Base-by-base conservation (phyloP, 2,113 vertebrate species). In the Taxidea taxus region DNA sequence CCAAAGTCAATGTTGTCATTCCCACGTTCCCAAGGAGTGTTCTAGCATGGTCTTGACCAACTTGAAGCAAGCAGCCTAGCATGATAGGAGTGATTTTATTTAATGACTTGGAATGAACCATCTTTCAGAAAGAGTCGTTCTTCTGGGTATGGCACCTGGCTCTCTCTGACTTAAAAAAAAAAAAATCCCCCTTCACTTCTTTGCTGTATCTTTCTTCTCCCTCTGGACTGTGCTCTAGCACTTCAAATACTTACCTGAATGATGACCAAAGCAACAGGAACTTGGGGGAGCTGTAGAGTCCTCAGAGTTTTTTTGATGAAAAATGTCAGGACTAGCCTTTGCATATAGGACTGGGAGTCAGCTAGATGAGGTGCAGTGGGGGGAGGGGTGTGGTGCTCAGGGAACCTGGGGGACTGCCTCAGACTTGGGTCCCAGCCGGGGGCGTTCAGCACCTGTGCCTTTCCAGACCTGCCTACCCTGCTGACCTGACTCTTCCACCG, bases 361-460 rank as follows among this genome's bases (percentile, higher is more conserved):
- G 12, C 34, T 34, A 86, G 81, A 81, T 18, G 23, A 54, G 12
- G 42, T 14, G 0, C 49, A 7, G 44, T 20, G 49, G 15, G 14
- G 66, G 6, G 4, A 6, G 58, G 6, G 31, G 20, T 29, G 7
- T 14, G 13, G 37, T 27, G 11, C 29, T 91, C 16, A 1, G 1
- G 13, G 85, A 54, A 34, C 9, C 54, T 21, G 44, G 56, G 15
- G 4, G 44, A 29, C 16, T 23, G 34, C 47, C 62, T 78, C 27
- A 9, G 13, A 21, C 77, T 72, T 1, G 15, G 34, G 23, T 21
- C 34, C 60, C 64, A 13, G 3, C 12, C 2, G 0, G 1, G 4
- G 82, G 27, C 3, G 20, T 27, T 60, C 3, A 12, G 51, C 39
- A 25, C 21, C 0, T 5, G 21, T 13, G 15, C n/a, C 15, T 80